Percentiles rank a stretch among this genome's conserved stretches.
Evolutionary conservation across 2,888 invertebrate species (phyloP).

Genomic region (Ernsta delagoae): DNA sequence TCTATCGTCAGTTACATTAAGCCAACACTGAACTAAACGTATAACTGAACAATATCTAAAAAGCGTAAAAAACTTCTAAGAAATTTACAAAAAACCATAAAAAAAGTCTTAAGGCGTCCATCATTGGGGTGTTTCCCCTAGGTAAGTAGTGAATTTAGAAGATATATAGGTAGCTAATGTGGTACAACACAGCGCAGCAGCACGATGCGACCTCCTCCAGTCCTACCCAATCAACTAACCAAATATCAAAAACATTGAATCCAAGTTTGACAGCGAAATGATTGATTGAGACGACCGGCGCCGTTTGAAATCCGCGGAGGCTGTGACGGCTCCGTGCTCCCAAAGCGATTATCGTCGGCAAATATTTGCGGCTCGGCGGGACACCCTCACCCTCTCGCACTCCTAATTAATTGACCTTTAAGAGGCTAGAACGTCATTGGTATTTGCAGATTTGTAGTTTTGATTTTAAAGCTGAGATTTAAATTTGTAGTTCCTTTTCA

Average conservation of each 20-base stretch:
- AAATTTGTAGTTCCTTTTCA: no score
- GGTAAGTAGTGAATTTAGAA: no score
- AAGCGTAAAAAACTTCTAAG: no score
- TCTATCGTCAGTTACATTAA: no score
- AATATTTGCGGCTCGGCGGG: slow-evolving; percentile 34
- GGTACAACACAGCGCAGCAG: no score
- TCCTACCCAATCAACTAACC: neutral
- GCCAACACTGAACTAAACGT: no score
- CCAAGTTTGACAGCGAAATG: slow-evolving; percentile 1
- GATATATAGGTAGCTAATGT: no score
- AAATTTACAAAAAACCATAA: no score
- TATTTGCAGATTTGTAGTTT: slow-evolving; percentile 2
- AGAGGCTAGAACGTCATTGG: slow-evolving; percentile 12
- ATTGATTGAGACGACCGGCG: slow-evolving; percentile 2
- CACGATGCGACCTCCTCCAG: neutral
- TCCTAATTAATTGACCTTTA: slow-evolving; percentile 31
- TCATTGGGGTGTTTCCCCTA: no score
- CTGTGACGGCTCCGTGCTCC: neutral
- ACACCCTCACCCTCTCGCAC: slow-evolving; percentile 11
- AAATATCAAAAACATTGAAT: neutral
- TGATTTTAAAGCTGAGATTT: neutral
- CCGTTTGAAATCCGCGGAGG: no score
- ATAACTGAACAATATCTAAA: no score
- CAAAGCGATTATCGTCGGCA: slow-evolving; percentile 36
- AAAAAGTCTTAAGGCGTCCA: no score